Conservation (phyloP, 2,888 invertebrate genomes). For the Buathra laborator region DNA sequence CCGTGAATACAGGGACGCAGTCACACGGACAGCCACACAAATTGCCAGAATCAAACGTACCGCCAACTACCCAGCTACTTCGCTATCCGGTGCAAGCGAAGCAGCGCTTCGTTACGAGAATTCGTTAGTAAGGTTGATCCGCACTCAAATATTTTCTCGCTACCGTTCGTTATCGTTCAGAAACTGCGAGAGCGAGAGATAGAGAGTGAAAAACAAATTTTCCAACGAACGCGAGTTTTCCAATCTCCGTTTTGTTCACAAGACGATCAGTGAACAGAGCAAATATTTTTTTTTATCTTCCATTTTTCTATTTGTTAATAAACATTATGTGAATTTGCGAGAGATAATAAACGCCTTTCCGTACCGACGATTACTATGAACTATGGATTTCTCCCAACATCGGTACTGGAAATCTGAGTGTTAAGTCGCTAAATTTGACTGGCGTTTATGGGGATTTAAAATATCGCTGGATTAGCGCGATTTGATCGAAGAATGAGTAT, state of each 20-base stretch:
- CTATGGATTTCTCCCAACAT: too few relatives aligned
- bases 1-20: conserved; percentile 55
- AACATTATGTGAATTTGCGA: too few relatives aligned
- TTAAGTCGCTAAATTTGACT: too few relatives aligned
- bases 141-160: conserved; percentile 68
- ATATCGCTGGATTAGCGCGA: too few relatives aligned
- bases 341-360: too few relatives aligned
- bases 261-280: conserved; percentile 17
- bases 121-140: conserved; percentile 68
- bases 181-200: conserved; percentile 8
- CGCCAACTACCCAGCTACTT: background rate
- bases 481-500: too few relatives aligned
- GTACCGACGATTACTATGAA: too few relatives aligned
- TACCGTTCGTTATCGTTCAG: conserved; percentile 59
- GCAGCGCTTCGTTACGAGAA: conserved; percentile 60
- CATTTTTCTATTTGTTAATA: too few relatives aligned
- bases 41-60: background rate
- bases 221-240: too few relatives aligned
- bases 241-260: background rate
- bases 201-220: conserved; percentile 8
- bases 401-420: too few relatives aligned
- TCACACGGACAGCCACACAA: background rate
- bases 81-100: background rate
- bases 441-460: too few relatives aligned
- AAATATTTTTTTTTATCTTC: too few relatives aligned